Evolutionary conservation across 2,888 invertebrate species (phyloP).

Genomic region (Synanthedon myopaeformis): DNA sequence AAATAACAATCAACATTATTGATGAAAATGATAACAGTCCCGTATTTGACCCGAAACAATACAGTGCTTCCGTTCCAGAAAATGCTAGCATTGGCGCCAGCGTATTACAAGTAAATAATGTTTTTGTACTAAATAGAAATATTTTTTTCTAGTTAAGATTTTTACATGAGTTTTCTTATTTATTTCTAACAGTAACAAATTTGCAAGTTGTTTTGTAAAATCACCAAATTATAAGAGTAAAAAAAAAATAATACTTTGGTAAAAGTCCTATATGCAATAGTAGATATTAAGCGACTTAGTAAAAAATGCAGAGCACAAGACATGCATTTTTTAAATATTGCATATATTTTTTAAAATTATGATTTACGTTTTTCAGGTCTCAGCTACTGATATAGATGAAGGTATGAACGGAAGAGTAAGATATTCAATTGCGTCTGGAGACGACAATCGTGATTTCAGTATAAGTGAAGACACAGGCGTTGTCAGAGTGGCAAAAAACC

Average conservation of each 20-base stretch:
- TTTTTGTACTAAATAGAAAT: background rate
- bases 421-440: conserved; percentile 90
- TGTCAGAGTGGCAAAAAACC: conserved; percentile 89
- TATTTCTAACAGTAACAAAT: too few relatives aligned
- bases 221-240: too few relatives aligned
- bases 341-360: conserved; percentile 7
- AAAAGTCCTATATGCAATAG: too few relatives aligned
- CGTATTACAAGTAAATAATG: conserved; percentile 79
- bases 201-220: background rate
- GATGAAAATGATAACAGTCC: conserved; percentile 94
- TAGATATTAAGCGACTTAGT: background rate
- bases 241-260: too few relatives aligned
- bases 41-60: conserved; percentile 89
- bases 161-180: background rate
- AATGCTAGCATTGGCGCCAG: conserved; percentile 94
- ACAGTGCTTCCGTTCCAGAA: conserved; percentile 90
- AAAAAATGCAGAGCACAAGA: background rate
- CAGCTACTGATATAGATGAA: conserved; percentile 89
- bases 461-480: conserved; percentile 93
- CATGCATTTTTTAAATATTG: too few relatives aligned
- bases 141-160: background rate
- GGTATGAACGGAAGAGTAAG: conserved; percentile 91
- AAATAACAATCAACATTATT: conserved; percentile 78
- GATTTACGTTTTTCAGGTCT: conserved; percentile 69
- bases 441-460: conserved; percentile 90